These are phyloP conservation scores for Chrysolina haemoptera DNA, from an alignment of 2,888 invertebrate species.

Conservation along the genomic window DNA sequence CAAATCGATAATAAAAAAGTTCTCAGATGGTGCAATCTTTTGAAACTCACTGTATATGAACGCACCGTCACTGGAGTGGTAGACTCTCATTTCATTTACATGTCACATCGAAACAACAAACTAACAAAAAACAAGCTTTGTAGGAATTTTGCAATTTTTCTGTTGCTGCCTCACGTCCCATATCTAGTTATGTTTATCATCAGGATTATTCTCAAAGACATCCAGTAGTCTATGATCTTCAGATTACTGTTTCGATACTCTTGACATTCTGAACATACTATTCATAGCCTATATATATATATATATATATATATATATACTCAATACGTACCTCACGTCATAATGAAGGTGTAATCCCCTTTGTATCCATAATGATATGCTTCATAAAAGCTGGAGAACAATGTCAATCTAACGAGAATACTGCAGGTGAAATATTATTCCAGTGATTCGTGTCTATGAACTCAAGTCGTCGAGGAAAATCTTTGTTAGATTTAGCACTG, in stretches of 20 bases:
- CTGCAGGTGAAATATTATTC: slow-evolving; percentile 6
- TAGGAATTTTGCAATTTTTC: too few relatives aligned
- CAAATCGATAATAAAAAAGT: too few relatives aligned
- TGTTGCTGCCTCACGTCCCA: too few relatives aligned
- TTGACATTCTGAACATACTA: background rate
- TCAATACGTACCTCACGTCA: slow-evolving; percentile 2
- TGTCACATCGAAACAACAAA: too few relatives aligned
- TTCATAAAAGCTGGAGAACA: slow-evolving; percentile 3
- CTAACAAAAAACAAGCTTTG: too few relatives aligned
- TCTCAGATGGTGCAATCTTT: too few relatives aligned
- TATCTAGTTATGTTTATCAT: background rate
- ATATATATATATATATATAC: background rate
- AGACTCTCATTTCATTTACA: too few relatives aligned
- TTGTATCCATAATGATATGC: slow-evolving; percentile 3
- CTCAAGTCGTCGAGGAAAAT: background rate
- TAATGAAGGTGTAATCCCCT: background rate
- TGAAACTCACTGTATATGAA: too few relatives aligned
- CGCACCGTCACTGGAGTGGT: too few relatives aligned
- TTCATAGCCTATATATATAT: background rate
- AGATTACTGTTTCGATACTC: background rate
- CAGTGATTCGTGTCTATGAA: background rate
- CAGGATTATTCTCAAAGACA: background rate
- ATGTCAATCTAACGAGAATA: background rate
- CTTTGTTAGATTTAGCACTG: too few relatives aligned
- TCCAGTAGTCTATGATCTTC: background rate